Percentiles rank a stretch among this genome's conserved stretches.
These are phyloP conservation scores for Drosophila littoralis DNA, from an alignment of 1,140 invertebrate species.

Conservation along the genomic window DNA sequence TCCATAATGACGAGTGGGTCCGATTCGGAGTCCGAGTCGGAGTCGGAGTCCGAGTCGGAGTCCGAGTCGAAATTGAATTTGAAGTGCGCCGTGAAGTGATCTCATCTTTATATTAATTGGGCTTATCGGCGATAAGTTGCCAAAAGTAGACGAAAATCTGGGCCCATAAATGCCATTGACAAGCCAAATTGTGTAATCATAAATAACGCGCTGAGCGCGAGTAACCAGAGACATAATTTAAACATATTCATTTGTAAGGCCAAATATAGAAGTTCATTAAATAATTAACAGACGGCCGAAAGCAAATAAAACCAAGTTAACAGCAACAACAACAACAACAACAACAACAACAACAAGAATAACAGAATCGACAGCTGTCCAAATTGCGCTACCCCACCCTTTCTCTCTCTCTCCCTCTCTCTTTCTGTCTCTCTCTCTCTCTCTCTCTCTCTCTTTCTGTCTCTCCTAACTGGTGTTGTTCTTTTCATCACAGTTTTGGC, in stretches of 20 bases:
- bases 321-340: conserved; percentile 13
- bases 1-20: conserved; percentile 8
- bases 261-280: conserved; percentile 78
- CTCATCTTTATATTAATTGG: conserved; percentile 13
- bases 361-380: conserved; percentile 46
- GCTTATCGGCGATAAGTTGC: conserved; percentile 27
- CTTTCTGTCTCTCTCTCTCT: conserved; percentile 1
- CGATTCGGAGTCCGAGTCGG: not conserved
- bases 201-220: conserved; percentile 30
- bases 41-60: not conserved
- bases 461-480: conserved; percentile 10
- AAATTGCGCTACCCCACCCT: conserved; percentile 30
- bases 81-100: conserved; percentile 29
- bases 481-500: conserved; percentile 9
- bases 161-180: conserved; percentile 39
- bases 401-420: not conserved
- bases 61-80: not conserved
- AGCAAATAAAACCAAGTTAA: conserved; percentile 21
- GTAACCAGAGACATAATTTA: conserved; percentile 22
- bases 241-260: conserved; percentile 64
- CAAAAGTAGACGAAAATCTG: conserved; percentile 45
- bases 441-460: not conserved
- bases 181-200: conserved; percentile 42
- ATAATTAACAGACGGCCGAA: conserved; percentile 51
- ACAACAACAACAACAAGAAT: conserved; percentile 28